A percentile compares a stretch with the other conserved stretches of the same genome.
These are phyloP conservation scores for Colinus virginianus DNA, from an alignment of 2,113 vertebrate genomes.

Conservation along the genomic window DNA sequence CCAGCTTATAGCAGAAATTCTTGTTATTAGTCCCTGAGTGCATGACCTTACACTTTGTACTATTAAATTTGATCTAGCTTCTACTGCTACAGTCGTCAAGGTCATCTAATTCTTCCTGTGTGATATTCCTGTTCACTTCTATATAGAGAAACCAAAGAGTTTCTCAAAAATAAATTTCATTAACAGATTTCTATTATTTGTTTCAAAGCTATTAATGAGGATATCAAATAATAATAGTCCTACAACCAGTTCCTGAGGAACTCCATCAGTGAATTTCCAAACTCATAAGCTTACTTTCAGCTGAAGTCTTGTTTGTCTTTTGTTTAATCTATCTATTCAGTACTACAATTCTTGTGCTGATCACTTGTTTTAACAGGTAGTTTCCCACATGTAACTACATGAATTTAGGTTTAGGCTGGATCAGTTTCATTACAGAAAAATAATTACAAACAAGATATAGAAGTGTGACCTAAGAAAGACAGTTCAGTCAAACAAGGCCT, in stretches of 20 bases:
- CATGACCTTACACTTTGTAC: conserved; percentile 69
- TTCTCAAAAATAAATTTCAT: conserved; percentile 42
- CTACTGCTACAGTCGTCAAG: conserved; percentile 53
- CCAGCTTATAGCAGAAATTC: conserved; percentile 66
- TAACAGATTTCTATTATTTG: background rate
- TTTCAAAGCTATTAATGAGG: conserved; percentile 11
- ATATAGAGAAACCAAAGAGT: conserved; percentile 38
- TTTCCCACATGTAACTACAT: background rate
- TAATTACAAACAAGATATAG: background rate
- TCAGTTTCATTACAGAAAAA: background rate
- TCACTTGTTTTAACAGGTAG: background rate
- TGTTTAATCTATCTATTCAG: background rate
- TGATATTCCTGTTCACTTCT: conserved; percentile 11
- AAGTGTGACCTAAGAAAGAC: background rate
- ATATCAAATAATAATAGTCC: background rate
- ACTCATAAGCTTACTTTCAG: background rate
- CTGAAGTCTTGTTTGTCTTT: background rate
- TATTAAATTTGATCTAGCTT: conserved; percentile 68
- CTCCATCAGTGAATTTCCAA: background rate
- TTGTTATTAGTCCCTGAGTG: conserved; percentile 59
- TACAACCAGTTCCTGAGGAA: background rate
- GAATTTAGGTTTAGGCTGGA: background rate
- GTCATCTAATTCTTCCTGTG: conserved; percentile 62
- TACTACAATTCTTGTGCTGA: background rate
- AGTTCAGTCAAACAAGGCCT: background rate